A percentile compares a stretch with the other conserved stretches of the same genome.
Evolutionary conservation across 2,888 invertebrate genomes (phyloP).

Genomic region (Steinernema hermaphroditum): DNA sequence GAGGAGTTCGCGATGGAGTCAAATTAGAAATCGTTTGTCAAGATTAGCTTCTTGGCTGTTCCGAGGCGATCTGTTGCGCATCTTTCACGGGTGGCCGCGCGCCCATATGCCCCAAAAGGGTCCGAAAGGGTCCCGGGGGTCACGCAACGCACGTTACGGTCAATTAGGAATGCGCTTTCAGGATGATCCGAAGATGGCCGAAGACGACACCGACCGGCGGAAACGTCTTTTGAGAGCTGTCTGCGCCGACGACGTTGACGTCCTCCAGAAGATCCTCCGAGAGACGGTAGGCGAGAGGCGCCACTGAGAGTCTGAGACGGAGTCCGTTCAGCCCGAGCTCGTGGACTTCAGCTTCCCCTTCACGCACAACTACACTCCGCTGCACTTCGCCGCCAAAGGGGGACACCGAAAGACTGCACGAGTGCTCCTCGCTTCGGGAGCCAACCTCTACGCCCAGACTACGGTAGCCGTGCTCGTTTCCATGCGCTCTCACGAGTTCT

Average conservation of each 20-base stretch:
- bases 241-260: constrained; percentile 1
- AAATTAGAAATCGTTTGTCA: constrained; percentile 31
- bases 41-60: constrained; percentile 27
- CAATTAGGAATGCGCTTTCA: neutral
- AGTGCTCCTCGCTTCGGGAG: constrained; percentile 6
- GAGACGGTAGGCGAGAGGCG: neutral
- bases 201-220: neutral
- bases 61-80: constrained; percentile 22
- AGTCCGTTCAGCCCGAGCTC: neutral
- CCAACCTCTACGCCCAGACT: constrained; percentile 5
- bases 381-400: constrained; percentile 21
- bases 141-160: constrained; percentile 16
- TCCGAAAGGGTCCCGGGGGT: neutral
- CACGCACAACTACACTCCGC: constrained; percentile 9
- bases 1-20: constrained; percentile 24
- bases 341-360: constrained; percentile 14
- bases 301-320: neutral
- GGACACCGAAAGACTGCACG: neutral
- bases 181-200: neutral
- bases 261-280: neutral
- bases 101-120: constrained; percentile 6
- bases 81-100: constrained; percentile 27
- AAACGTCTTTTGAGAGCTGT: constrained; percentile 5
- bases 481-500: neutral
- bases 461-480: too few relatives aligned